These are phyloP conservation scores for Erannis defoliaria DNA, from an alignment of 2,888 invertebrate genomes.

Conservation along the genomic window DNA sequence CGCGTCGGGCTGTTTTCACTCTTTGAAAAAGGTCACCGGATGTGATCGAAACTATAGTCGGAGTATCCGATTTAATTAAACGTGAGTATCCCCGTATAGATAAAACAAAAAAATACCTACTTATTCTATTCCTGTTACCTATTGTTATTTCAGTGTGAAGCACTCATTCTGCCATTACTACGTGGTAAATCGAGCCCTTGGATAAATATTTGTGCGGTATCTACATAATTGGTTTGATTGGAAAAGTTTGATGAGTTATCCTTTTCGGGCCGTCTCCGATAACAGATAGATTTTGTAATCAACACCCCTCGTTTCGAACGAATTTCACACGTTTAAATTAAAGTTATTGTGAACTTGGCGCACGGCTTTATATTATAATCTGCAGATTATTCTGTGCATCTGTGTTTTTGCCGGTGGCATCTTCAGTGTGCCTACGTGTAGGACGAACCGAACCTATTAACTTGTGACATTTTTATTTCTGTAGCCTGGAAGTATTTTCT, in stretches of 20 bases:
- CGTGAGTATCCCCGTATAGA: too few species aligned
- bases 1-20: too few species aligned
- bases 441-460: too few species aligned
- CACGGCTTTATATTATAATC: not conserved
- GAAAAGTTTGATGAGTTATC: constrained; percentile 48
- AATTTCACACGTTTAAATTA: constrained; percentile 17
- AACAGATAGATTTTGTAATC: constrained; percentile 43
- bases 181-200: constrained; percentile 34
- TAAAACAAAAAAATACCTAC: too few species aligned
- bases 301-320: constrained; percentile 23
- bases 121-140: constrained; percentile 42
- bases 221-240: constrained; percentile 47
- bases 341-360: not conserved
- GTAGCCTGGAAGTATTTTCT: too few species aligned
- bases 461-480: too few species aligned
- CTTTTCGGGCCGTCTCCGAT: constrained; percentile 39
- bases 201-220: constrained; percentile 40
- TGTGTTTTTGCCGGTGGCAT: too few species aligned
- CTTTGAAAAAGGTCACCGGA: too few species aligned
- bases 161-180: constrained; percentile 22
- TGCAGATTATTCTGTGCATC: too few species aligned
- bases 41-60: too few species aligned
- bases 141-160: constrained; percentile 41
- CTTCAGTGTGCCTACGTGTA: too few species aligned
- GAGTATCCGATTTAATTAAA: too few species aligned